phyloP scores from a whole-genome alignment of 2,113 vertebrate genomes.

The Quiscalus mexicanus region DNA sequence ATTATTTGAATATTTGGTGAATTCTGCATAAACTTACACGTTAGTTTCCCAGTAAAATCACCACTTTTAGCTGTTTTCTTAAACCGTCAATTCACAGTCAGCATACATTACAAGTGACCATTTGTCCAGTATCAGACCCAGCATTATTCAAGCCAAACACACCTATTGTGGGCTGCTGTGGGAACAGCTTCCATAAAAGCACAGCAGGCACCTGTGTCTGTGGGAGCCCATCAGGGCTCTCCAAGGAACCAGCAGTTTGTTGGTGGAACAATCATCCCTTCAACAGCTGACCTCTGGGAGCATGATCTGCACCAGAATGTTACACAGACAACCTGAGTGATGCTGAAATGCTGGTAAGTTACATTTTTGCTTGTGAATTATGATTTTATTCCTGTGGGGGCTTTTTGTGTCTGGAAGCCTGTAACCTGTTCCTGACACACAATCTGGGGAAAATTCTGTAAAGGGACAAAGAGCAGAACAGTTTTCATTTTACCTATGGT shows the following conservation, averaged over 20 bases:
- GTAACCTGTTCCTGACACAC: background rate
- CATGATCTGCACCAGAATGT: background rate
- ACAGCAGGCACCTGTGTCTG: background rate
- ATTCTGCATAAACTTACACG: background rate
- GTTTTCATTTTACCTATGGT: background rate
- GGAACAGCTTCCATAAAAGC: background rate
- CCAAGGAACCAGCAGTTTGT: background rate
- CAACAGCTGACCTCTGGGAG: background rate
- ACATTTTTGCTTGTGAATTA: background rate
- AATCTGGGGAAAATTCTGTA: background rate
- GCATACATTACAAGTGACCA: background rate
- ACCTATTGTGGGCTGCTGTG: background rate
- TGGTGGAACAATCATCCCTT: background rate
- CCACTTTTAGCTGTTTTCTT: background rate
- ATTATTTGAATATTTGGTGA: background rate
- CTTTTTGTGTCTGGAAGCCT: background rate
- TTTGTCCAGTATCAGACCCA: background rate
- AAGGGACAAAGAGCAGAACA: background rate
- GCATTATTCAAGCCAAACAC: background rate
- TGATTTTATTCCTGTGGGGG: background rate
- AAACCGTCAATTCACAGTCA: background rate
- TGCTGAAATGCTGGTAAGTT: constrained; percentile 7
- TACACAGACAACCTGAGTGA: background rate
- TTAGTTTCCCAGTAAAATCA: background rate
- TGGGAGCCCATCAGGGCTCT: background rate